These are phyloP conservation scores for Microctenopoma lineatum DNA, from an alignment of 2,797 vertebrate genomes.

Conservation along the genomic window DNA sequence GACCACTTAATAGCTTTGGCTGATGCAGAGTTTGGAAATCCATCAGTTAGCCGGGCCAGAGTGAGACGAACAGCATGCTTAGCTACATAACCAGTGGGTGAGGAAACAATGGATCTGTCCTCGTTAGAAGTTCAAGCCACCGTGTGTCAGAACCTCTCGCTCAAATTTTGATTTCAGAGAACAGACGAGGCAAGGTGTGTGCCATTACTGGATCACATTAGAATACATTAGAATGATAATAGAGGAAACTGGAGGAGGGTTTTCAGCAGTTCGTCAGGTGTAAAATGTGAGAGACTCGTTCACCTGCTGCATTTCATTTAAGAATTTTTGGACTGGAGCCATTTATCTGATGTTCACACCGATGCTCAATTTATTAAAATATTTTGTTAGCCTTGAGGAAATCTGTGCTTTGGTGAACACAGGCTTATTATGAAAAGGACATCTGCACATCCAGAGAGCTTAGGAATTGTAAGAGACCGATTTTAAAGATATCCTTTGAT, in stretches of 20 bases:
- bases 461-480: not conserved
- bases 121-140: slow-evolving; percentile 45
- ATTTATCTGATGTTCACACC: not conserved
- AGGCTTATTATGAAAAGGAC: no score
- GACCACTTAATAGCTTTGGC: slow-evolving; percentile 79
- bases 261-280: not conserved
- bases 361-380: not conserved
- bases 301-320: not conserved
- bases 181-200: slow-evolving; percentile 8
- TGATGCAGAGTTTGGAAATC: slow-evolving; percentile 72
- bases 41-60: slow-evolving; percentile 65
- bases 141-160: slow-evolving; percentile 37
- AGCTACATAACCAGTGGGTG: slow-evolving; percentile 52
- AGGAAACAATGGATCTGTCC: slow-evolving; percentile 45
- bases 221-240: not conserved
- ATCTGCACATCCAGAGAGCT: not conserved
- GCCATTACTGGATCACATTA: not conserved
- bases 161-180: slow-evolving; percentile 50
- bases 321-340: not conserved
- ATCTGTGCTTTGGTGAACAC: not conserved
- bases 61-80: slow-evolving; percentile 62
- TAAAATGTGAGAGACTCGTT: not conserved
- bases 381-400: not conserved
- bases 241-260: not conserved
- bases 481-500: not conserved